Conservation (phyloP, 2,113 vertebrate species). For the Chlorodrepanis virens region DNA sequence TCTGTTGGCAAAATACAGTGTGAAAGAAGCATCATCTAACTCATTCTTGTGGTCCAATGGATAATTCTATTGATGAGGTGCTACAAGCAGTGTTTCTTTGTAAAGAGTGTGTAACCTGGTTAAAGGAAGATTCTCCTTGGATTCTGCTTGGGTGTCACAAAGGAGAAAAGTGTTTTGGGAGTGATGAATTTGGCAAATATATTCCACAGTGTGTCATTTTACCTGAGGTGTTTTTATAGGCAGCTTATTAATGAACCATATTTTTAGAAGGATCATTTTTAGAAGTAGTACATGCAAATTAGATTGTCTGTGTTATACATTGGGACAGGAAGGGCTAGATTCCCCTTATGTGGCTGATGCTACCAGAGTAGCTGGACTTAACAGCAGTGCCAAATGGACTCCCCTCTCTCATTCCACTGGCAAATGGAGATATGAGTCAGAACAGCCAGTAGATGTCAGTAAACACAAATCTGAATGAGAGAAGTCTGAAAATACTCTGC, state of each 20-base stretch:
- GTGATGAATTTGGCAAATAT: neutral
- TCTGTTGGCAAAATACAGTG: neutral
- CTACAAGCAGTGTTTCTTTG: neutral
- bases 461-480: slow-evolving; percentile 32
- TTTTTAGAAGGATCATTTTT: neutral
- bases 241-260: neutral
- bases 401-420: neutral
- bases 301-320: neutral
- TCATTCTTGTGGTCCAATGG: neutral
- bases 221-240: neutral
- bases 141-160: neutral
- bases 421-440: neutral
- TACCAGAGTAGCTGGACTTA: neutral
- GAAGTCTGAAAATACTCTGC: neutral
- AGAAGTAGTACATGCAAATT: neutral
- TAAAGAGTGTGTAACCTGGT: neutral
- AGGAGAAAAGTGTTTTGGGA: neutral
- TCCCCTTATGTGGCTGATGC: neutral
- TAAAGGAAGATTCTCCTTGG: neutral
- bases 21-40: neutral
- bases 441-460: slow-evolving; percentile 60
- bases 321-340: neutral
- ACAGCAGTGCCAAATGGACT: neutral
- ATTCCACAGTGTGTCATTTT: neutral
- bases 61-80: neutral